Evolutionary conservation across 53 echinoderm and acorn worm species (phyloP).

Genomic region (Glandiceps talaboti): DNA sequence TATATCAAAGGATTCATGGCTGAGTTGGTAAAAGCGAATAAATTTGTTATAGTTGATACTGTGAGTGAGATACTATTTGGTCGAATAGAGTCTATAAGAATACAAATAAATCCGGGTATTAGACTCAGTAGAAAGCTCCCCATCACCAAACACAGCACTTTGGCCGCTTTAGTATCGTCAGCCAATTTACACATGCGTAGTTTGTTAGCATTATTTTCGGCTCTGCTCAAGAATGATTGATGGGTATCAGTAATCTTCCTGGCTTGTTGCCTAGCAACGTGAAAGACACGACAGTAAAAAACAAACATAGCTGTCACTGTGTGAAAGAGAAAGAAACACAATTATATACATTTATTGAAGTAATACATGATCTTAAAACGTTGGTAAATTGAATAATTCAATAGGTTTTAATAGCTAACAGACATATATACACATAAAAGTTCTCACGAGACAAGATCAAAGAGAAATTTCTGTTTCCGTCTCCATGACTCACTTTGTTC

Average conservation of each 20-base stretch:
- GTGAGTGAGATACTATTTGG: neutral
- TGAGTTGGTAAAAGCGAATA: neutral
- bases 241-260: neutral
- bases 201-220: neutral
- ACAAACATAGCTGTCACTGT: neutral
- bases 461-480: too few relatives aligned
- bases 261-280: neutral
- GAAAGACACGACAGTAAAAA: neutral
- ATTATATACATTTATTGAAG: too few relatives aligned
- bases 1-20: neutral
- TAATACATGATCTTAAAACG: neutral
- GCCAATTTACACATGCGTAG: neutral
- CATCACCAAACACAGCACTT: neutral
- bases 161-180: neutral
- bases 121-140: neutral
- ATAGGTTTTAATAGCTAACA: too few relatives aligned
- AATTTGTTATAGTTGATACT: neutral
- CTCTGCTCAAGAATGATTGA: neutral
- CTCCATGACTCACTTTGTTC: too few relatives aligned
- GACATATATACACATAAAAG: too few relatives aligned
- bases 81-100: neutral
- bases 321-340: too few relatives aligned
- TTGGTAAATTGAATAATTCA: too few relatives aligned
- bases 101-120: neutral
- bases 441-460: too few relatives aligned